These are phyloP conservation scores for Forbesichthys agassizii DNA, from an alignment of 2,113 vertebrate species.

Conservation along the genomic window DNA sequence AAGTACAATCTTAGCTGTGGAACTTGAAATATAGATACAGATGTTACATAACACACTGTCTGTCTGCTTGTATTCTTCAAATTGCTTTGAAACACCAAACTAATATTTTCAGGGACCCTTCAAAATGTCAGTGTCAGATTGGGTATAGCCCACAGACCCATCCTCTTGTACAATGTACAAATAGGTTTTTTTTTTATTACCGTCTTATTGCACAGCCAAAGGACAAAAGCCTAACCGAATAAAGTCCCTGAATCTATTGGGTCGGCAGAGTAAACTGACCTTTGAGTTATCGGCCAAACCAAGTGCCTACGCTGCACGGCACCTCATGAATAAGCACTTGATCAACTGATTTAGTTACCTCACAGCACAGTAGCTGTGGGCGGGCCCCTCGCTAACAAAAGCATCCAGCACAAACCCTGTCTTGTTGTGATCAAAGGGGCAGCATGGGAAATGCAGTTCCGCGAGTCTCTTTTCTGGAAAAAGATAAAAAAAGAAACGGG, in stretches of 20 bases:
- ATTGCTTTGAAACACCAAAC: conserved; percentile 14
- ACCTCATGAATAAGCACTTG: conserved; percentile 50
- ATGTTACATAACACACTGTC: neutral
- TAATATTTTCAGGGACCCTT: conserved; percentile 41
- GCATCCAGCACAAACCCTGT: conserved; percentile 34
- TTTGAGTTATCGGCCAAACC: conserved; percentile 73
- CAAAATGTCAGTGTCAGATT: conserved; percentile 36
- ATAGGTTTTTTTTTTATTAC: neutral
- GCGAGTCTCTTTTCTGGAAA: conserved; percentile 46
- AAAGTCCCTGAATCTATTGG: conserved; percentile 47
- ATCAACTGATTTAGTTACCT: conserved; percentile 58
- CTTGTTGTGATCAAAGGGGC: conserved; percentile 64
- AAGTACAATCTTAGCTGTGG: conserved; percentile 23
- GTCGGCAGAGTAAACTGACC: conserved; percentile 61
- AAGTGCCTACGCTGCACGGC: conserved; percentile 41
- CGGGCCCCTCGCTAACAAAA: conserved; percentile 27
- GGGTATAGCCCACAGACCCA: neutral
- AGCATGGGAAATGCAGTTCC: conserved; percentile 72
- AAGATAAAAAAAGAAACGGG: conserved; percentile 32
- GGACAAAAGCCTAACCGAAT: conserved; percentile 35
- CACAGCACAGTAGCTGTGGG: conserved; percentile 6
- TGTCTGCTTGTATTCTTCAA: conserved; percentile 20
- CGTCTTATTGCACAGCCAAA: conserved; percentile 22
- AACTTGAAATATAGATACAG: conserved; percentile 25
- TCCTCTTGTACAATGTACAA: too few relatives aligned